Evolutionary conservation across 2,888 invertebrate species (phyloP), one percentile per base, ranked within the genome.

Genomic region (Euzophera pinguis): DNA sequence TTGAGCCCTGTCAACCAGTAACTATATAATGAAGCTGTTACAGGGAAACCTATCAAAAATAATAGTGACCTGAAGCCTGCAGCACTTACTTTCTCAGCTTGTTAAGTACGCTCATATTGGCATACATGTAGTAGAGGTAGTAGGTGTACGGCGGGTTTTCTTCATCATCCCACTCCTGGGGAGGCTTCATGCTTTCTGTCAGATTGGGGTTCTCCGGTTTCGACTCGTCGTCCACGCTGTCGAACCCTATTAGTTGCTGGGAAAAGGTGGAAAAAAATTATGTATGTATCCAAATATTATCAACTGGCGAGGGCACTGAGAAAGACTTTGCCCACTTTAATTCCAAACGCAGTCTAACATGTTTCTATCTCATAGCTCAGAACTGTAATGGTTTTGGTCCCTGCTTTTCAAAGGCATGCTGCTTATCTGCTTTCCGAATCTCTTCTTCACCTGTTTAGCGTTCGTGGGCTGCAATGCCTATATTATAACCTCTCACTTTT

Each of bases 141-240:
- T 99, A 99, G 4, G 96, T 96, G 84, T 99, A 99, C 0, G 99
- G 98, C 10, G 99, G 99, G 91, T 99, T 99, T 78, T 99, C 99
- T 50, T 93, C 92, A 48, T 95, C 95, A 29, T 91, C 93, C 98
- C 99, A 99, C 52, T 94, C 90, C 54, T 92, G 94, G 0, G 99
- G 99, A 8, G 93, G 91, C 47, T 93, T 92, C 52, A 95, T 94
- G 74, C 96, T 94, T 63, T 93, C 92, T 90, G 98, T 96, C 88
- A 99, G 93, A 73, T 96, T 83, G 62, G 97, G 96, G 91, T 98
- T 97, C 85, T 99, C 99, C 0, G 99, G 98, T 86, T 99, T 99
- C 48, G 98, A 98, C 85, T 99, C 99, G 80, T 99, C 99, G 78
- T 99, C 99, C 45, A 99, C 99, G n/a, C 98, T 99, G 91, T 99